phyloP scores from a whole-genome alignment of 2,888 invertebrate genomes.

The Polydesmus complanatus region DNA sequence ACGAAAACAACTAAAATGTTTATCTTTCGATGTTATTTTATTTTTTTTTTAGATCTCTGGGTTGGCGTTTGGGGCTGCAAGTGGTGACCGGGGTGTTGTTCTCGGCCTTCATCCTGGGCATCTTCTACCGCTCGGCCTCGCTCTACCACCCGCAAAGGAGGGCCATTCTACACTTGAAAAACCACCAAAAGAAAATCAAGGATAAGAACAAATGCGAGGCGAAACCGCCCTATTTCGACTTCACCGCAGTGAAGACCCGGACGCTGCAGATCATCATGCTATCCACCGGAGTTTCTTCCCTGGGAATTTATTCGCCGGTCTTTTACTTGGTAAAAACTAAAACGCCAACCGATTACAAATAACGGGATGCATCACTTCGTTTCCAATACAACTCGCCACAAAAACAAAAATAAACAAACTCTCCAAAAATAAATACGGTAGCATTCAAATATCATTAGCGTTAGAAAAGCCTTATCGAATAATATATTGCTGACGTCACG shows the following conservation, averaged over 20 bases:
- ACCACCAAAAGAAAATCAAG: slow-evolving; percentile 47
- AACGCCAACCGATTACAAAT: too few relatives aligned
- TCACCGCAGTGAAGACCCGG: slow-evolving; percentile 67
- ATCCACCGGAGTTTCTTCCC: slow-evolving; percentile 62
- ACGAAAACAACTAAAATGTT: too few relatives aligned
- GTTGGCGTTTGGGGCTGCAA: slow-evolving; percentile 70
- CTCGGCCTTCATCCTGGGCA: slow-evolving; percentile 67
- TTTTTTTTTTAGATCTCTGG: slow-evolving; percentile 45
- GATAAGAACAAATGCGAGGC: slow-evolving; percentile 62
- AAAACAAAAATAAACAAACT: too few relatives aligned
- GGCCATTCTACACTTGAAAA: slow-evolving; percentile 75
- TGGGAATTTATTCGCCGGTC: slow-evolving; percentile 73
- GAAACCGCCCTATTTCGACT: slow-evolving; percentile 71
- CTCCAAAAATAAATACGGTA: too few relatives aligned
- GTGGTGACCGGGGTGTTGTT: slow-evolving; percentile 72
- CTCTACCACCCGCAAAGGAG: slow-evolving; percentile 74
- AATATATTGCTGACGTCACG: too few relatives aligned
- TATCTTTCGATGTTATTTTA: too few relatives aligned
- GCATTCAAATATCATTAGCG: too few relatives aligned
- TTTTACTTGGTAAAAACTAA: slow-evolving; percentile 53
- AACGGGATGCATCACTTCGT: too few relatives aligned
- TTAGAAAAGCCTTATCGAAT: too few relatives aligned
- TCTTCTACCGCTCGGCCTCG: slow-evolving; percentile 74
- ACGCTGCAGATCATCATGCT: slow-evolving; percentile 67
- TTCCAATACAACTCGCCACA: too few relatives aligned